Base-by-base conservation (phyloP, 2,888 invertebrate genomes). In the Brachyptera putata region DNA sequence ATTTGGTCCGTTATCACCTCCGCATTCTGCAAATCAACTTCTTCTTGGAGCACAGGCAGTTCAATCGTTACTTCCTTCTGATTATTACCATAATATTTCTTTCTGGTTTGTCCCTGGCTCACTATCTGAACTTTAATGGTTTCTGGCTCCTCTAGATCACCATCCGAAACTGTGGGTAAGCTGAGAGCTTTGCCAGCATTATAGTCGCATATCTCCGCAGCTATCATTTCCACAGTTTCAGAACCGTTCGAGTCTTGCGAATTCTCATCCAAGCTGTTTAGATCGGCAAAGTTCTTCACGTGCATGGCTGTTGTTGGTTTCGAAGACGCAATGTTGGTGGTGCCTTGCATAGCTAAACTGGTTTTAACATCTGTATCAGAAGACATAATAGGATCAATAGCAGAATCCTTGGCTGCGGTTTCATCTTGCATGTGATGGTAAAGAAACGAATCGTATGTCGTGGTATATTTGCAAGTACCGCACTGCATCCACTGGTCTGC, bases 401-500 rank as follows among this genome's bases (percentile, higher is more conserved):
- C 24, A 11, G 3, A 24, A 2, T 16, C 2, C 7, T 41, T 37
- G 57, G 16, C 21, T 39, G 22, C 7, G 18, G 24, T 11, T 30
- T 30, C 30, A 11, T 36, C 67, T 36, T 69, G 69, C 34, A 70
- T 66, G 57, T 74, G 74, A 62, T 71, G 68, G 3, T 70, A 66
- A 69, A 70, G 70, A 57, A 72, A 73, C 3, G 71, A 68, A 60
- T 72, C 70, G 48, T 70, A 70, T 14, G 65, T 67, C 1, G 75
- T 74, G 0, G 73, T 74, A 59, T 74, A 75, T 66, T 69, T 68
- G 63, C 75, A 75, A 53, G 71, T 70, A 61, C 75, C 70, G 57
- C 75, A 75, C 62, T 73, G 73, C 66, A 75, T 63, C 72, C 71
- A 72, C 55, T 67, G 63, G 43, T 65, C 61, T 9, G 68, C 63